phyloP scores from a whole-genome alignment of 2,113 vertebrate genomes.

The Lophotis ruficrista region DNA sequence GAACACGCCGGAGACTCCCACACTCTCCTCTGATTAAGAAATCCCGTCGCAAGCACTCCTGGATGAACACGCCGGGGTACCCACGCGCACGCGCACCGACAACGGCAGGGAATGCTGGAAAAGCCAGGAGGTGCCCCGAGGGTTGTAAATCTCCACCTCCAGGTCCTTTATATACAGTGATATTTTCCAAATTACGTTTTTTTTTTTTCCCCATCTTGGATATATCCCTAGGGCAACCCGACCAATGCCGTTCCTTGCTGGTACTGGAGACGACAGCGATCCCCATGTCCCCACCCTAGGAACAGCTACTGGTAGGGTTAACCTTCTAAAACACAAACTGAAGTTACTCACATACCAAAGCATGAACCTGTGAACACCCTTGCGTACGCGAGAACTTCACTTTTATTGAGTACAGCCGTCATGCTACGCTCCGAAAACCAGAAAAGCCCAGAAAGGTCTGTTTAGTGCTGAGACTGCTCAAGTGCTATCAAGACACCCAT shows the following conservation, averaged over 20 bases:
- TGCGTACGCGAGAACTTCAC: not conserved
- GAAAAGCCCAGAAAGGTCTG: not conserved
- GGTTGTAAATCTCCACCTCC: not conserved
- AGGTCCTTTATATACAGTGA: not conserved
- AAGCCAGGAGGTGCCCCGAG: not conserved
- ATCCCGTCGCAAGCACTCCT: not conserved
- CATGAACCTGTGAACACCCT: not conserved
- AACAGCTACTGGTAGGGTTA: not conserved
- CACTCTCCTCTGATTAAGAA: not conserved
- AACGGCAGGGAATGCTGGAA: not conserved
- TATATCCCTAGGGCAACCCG: not conserved
- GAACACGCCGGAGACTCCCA: not conserved
- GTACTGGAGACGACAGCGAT: not conserved
- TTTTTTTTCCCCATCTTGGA: not conserved
- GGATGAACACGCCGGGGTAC: accelerated
- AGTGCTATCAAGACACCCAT: not conserved
- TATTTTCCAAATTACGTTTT: not conserved
- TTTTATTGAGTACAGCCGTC: not conserved
- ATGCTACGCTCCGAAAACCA: not conserved
- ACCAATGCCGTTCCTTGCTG: not conserved
- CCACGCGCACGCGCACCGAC: accelerated
- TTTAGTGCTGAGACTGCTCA: not conserved
- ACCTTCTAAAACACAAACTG: not conserved
- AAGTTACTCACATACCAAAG: not conserved
- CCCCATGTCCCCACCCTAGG: not conserved